These are phyloP conservation scores for Tragelaphus scriptus DNA, from an alignment of 2,113 vertebrate genomes.

Conservation along the genomic window DNA sequence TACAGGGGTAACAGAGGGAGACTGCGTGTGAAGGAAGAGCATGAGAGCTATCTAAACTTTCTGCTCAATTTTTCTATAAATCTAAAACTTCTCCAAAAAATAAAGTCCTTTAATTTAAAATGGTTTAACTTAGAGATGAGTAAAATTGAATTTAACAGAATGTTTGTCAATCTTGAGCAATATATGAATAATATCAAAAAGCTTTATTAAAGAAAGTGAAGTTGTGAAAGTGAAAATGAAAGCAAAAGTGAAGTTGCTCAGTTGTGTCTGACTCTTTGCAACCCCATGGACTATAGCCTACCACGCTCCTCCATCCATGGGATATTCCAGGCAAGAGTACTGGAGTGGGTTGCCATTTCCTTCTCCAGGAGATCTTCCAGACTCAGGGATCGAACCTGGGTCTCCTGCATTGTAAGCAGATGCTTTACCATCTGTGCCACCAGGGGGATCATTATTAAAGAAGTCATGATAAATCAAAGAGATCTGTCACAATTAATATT, in stretches of 20 bases:
- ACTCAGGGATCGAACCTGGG: too few relatives aligned
- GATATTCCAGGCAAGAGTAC: too few relatives aligned
- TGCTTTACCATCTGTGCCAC: too few relatives aligned
- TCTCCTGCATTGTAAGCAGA: too few relatives aligned
- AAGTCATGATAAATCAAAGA: not conserved
- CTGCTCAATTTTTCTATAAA: not conserved
- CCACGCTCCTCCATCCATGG: too few relatives aligned
- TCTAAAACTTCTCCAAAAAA: not conserved
- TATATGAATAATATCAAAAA: not conserved
- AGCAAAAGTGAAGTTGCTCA: too few relatives aligned
- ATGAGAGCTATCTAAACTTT: not conserved
- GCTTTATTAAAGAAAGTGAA: not conserved
- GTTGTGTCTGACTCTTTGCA: too few relatives aligned
- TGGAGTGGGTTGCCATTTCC: too few relatives aligned
- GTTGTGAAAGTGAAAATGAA: too few relatives aligned
- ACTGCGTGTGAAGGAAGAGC: rapidly evolving
- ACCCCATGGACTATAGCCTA: too few relatives aligned
- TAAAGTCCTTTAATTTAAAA: not conserved
- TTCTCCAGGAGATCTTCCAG: too few relatives aligned
- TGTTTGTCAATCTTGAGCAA: not conserved
- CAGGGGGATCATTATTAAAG: not conserved
- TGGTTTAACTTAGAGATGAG: not conserved
- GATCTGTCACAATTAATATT: not conserved
- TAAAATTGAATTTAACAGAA: not conserved
- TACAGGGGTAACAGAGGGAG: not conserved